Evolutionary conservation across 1,140 invertebrate genomes (phyloP), one percentile per base, ranked within the genome.

Genomic region (Caenorhabditis remanei): DNA sequence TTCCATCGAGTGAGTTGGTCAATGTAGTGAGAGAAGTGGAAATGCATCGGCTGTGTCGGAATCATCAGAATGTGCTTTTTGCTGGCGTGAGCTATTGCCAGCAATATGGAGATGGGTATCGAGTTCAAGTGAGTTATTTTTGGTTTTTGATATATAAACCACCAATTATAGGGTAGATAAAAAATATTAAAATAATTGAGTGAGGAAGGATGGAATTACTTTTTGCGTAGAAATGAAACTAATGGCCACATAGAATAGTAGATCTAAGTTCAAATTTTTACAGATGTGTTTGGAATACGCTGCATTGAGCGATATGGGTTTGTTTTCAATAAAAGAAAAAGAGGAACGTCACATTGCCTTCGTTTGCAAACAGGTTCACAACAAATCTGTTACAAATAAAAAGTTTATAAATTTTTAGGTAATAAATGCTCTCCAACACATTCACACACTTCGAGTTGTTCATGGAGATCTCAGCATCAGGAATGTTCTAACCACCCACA

Each of bases 251-350:
- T 2, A 32, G 32, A 32, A 32, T 32, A 32, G 2, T 32, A 1
- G 32, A 2, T 32, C 32, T 32, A 32, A 1, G 32, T 32, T 32
- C 0, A 53, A 53, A 11, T 0, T 53, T 11, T 46, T 71, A 19
- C 65, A 71, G 65, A 71, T 71, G 65, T 43, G 40, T 43, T 41
- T 71, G 16, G 65, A 71, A n/a, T 71, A 71, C 19, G 65, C 65
- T 19, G 40, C 65, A 19, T 19, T 71, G 40, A 19, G 65, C 1
- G 65, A 71, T 46, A 2, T 71, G 19, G 43, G 40, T 6, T 11
- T 71, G 2, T 46, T 71, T 8, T 9, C 16, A 2, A 19, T 4
- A 4, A 43, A 43, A 19, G 41, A 71, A 5, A 71, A 43, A 71
- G 13, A 11, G 4, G 65, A 71, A 16, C 7, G 41, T 46, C 65